Evolutionary conservation across 2,113 vertebrate species (phyloP), one percentile per base, ranked within the genome.

Genomic region (Ancistrus triradiatus): DNA sequence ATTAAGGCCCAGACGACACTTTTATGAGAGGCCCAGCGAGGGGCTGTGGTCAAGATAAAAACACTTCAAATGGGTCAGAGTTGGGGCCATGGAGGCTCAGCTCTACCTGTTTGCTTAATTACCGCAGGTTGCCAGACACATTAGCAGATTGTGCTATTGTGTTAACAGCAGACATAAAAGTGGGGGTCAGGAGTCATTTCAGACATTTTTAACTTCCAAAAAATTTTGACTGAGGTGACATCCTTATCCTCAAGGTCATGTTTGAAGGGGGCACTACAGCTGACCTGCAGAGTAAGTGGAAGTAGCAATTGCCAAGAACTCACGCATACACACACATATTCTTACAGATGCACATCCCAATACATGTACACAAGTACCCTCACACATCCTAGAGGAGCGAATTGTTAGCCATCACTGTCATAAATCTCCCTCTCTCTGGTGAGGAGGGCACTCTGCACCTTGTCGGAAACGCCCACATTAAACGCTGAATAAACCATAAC

Each of bases 401-500:
- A 62, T 68, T 80, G 75, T 90, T 88, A 89, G 87, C 79, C 81
- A 82, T 84, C 77, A 50, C 74, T 70, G 82, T 82, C 86, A 91
- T 89, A 88, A 86, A 91, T 91, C 89, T 89, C 82, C 66, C 40
- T 51, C 80, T 80, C 66, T 79, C 81, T 86, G 86, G 77, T 72
- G 85, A 82, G 85, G 83, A 89, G 90, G 86, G 84, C 87, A 89
- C 84, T 78, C 82, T 80, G 85, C 87, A 91, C 88, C 87, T 93
- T 90, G 88, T 91, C 85, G 79, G 84, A 82, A 81, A 77, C 73
- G 78, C 84, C 84, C 81, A 84, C 85, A 85, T 86, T 78, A 78
- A 84, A 85, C 76, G 78, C 87, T 90, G 87, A 91, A 88, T 87
- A 89, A 91, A 89, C 91, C 88, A 89, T 88, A 91, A 85, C 89